A percentile compares a stretch with the other conserved stretches of the same genome.
Evolutionary conservation across 2,113 vertebrate genomes (phyloP).

Genomic region (Tyto alba): DNA sequence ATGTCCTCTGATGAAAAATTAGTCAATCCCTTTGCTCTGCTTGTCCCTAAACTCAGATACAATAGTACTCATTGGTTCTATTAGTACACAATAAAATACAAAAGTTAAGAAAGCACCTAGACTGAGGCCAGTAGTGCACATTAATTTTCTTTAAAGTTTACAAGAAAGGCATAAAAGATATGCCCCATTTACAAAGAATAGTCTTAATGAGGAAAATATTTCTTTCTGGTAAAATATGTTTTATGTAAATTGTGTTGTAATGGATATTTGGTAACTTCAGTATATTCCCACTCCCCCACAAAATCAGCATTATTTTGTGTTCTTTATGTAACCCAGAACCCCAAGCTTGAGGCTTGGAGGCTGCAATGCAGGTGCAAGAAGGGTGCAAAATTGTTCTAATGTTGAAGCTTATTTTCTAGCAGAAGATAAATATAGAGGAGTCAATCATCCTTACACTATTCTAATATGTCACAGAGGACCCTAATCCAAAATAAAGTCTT

Average conservation of each 20-base stretch:
- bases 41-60: background rate
- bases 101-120: background rate
- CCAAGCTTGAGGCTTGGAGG: background rate
- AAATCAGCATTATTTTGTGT: background rate
- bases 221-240: background rate
- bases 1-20: background rate
- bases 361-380: background rate
- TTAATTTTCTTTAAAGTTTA: background rate
- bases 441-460: background rate
- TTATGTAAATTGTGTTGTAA: background rate
- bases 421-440: background rate
- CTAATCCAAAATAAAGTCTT: background rate
- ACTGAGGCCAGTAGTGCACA: background rate
- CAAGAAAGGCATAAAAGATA: background rate
- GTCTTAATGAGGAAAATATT: background rate
- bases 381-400: background rate
- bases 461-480: fast-evolving
- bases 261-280: background rate
- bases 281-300: background rate
- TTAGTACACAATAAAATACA: background rate
- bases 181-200: background rate
- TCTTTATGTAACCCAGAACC: background rate
- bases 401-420: background rate
- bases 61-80: background rate
- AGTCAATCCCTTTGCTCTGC: background rate